Base-by-base conservation (phyloP, 2,113 vertebrate genomes). In the Grallaria varia region DNA sequence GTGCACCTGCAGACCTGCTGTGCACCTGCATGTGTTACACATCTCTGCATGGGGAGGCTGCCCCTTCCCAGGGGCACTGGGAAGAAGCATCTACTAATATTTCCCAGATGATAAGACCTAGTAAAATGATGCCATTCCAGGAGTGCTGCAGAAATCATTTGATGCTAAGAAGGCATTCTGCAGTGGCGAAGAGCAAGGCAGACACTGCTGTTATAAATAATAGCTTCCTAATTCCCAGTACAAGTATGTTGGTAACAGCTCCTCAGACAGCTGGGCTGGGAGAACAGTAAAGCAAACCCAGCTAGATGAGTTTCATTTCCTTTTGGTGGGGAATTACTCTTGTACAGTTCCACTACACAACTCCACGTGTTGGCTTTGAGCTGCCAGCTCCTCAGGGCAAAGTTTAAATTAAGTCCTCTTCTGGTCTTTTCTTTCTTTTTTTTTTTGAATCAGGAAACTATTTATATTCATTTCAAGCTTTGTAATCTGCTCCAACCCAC, bases 401-500 rank as follows among this genome's bases (percentile, higher is more conserved):
- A 22, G 45, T 90, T 95, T 88, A 84, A 90, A 92, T 93, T 93
- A 90, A 90, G 60, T 69, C 52, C 18, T 74, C n/a, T 87, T 87
- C 39, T 69, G 55, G 15, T 14, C 23, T 47, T 53, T 25, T n/a
- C 49, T 88, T 44, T 76, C 21, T 87, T 69, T 90, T 44, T 69
- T 90, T 44, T 66, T 75, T 59, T 35, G 0, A 49, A 89, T 72
- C 66, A 89, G 81, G 62, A 79, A 91, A 91, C 39, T 83, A 76
- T 91, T 91, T 88, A 63, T 87, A 92, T 90, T 93, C 44, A 90
- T 93, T 95, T 74, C 88, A 87, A 56, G 90, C 69, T 93, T 90
- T 88, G 83, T 93, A 95, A 96, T 96, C 93, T 93, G 83, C 82
- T 93, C 72, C 72, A 90, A 59, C 22, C 52, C 60, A 62, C 76